Evolutionary conservation across 2,888 invertebrate species (phyloP).

Genomic region (Drosophila hamatofila): DNA sequence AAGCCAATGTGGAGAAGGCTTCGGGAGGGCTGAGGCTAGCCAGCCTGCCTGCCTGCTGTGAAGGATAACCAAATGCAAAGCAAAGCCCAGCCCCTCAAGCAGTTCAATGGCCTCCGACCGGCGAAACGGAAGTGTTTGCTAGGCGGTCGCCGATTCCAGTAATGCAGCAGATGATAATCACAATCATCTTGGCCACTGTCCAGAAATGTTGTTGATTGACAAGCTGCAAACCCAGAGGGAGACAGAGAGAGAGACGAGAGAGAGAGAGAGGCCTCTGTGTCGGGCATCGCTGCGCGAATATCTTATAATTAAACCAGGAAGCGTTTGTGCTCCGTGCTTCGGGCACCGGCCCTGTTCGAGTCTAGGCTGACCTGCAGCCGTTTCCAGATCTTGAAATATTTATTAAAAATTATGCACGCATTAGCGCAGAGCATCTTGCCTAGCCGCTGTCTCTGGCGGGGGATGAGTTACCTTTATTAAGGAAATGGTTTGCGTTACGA

Average conservation of each 20-base stretch:
- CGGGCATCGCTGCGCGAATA: slow-evolving; percentile 46
- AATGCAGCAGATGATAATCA: slow-evolving; percentile 63
- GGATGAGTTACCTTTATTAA: slow-evolving; percentile 62
- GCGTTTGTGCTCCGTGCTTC: slow-evolving; percentile 56
- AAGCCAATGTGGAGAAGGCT: slow-evolving; percentile 48
- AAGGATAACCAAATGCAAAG: slow-evolving; percentile 36
- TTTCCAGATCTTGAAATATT: slow-evolving; percentile 75
- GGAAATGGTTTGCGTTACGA: slow-evolving; percentile 73
- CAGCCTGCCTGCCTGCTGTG: slow-evolving; percentile 17
- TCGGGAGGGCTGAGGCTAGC: neutral
- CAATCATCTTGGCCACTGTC: slow-evolving; percentile 56
- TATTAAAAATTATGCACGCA: slow-evolving; percentile 82
- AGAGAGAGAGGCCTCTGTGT: slow-evolving; percentile 2
- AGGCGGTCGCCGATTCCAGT: slow-evolving; percentile 9
- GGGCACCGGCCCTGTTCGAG: neutral
- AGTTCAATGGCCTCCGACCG: slow-evolving; percentile 58
- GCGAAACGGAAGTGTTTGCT: slow-evolving; percentile 79
- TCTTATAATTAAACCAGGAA: slow-evolving; percentile 83
- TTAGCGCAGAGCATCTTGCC: slow-evolving; percentile 57
- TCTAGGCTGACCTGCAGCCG: slow-evolving; percentile 44
- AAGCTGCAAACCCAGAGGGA: slow-evolving; percentile 41
- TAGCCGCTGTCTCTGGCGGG: slow-evolving; percentile 18
- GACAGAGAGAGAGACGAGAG: neutral
- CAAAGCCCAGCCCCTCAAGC: slow-evolving; percentile 14
- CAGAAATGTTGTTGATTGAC: slow-evolving; percentile 78